Percentiles rank a stretch among this genome's conserved stretches.
phyloP scores from a whole-genome alignment of 2,113 vertebrate species.

The Paralichthys olivaceus region DNA sequence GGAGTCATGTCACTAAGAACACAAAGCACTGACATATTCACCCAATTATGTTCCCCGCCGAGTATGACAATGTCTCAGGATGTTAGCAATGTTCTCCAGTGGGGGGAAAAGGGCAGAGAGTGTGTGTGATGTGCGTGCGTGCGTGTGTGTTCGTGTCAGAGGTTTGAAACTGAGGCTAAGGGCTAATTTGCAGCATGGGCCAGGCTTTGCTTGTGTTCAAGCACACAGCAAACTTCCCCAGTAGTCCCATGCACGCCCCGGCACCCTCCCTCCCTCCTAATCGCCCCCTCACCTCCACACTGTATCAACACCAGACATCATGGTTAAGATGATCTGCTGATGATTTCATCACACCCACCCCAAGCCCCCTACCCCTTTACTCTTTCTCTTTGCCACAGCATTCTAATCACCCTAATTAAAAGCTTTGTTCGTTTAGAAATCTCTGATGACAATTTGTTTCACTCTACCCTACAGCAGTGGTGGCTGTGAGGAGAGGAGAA shows the following conservation, averaged over 20 bases:
- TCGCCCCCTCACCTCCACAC: slow-evolving; percentile 7
- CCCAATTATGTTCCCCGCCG: slow-evolving; percentile 81
- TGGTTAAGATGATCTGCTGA: slow-evolving; percentile 85
- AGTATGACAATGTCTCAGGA: slow-evolving; percentile 79
- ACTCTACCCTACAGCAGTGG: slow-evolving; percentile 96
- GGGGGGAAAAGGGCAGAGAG: slow-evolving; percentile 47
- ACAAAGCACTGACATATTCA: slow-evolving; percentile 81
- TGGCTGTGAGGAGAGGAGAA: slow-evolving; percentile 96
- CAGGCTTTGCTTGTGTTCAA: slow-evolving; percentile 29
- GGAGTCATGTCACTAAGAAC: slow-evolving; percentile 79
- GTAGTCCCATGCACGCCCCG: slow-evolving; percentile 49
- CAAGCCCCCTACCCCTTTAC: slow-evolving; percentile 16
- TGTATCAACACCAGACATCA: slow-evolving; percentile 76
- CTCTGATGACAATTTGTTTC: slow-evolving; percentile 99
- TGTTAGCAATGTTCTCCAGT: slow-evolving; percentile 76
- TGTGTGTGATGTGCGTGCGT: slow-evolving; percentile 38
- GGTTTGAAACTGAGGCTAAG: slow-evolving; percentile 55
- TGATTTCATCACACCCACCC: slow-evolving; percentile 86
- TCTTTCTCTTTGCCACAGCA: slow-evolving; percentile 81
- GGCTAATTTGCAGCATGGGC: slow-evolving; percentile 63
- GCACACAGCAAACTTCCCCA: slow-evolving; percentile 29
- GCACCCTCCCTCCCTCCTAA: background rate
- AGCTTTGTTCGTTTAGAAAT: slow-evolving; percentile 97
- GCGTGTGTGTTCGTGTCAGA: slow-evolving; percentile 32
- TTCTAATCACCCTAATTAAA: slow-evolving; percentile 99